Conservation (phyloP, 2,113 vertebrate species). For the Pangasianodon gigas region DNA sequence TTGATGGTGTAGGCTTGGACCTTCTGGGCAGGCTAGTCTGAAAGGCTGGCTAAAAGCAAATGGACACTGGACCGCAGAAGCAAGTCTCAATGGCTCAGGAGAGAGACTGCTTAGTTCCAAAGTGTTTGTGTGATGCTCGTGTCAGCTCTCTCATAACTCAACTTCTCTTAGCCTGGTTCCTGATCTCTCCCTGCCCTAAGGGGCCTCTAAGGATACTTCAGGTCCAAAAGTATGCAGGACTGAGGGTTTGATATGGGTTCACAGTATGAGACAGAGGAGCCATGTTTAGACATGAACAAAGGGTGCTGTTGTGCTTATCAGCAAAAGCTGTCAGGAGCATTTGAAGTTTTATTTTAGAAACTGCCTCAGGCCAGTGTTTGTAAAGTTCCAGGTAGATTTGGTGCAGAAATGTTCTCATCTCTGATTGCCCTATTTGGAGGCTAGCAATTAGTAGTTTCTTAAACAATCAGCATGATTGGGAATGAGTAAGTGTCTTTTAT, state of each 20-base stretch:
- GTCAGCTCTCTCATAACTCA: constrained; percentile 67
- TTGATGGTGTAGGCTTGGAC: constrained; percentile 72
- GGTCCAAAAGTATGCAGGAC: constrained; percentile 72
- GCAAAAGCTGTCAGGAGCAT: constrained; percentile 73
- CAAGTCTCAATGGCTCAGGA: constrained; percentile 53
- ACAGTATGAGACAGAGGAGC: constrained; percentile 73
- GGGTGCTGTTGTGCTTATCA: constrained; percentile 71
- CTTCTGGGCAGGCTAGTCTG: constrained; percentile 71
- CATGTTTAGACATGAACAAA: constrained; percentile 73
- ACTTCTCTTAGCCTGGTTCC: constrained; percentile 63
- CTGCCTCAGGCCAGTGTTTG: constrained; percentile 70
- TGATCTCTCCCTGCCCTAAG: constrained; percentile 67
- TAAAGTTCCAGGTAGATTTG: constrained; percentile 73
- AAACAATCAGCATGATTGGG: constrained; percentile 23
- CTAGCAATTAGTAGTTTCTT: constrained; percentile 42
- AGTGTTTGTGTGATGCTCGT: constrained; percentile 45
- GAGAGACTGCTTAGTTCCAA: constrained; percentile 52
- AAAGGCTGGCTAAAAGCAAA: constrained; percentile 61
- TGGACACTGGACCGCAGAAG: constrained; percentile 61
- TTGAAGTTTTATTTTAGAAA: constrained; percentile 73
- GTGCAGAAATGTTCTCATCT: constrained; percentile 61
- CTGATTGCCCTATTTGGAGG: constrained; percentile 55
- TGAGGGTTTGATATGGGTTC: constrained; percentile 73
- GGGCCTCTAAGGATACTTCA: constrained; percentile 68
- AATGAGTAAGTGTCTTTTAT: constrained; percentile 21